Conservation (phyloP, 2,797 vertebrate genomes). For the Halcyon badia region DNA sequence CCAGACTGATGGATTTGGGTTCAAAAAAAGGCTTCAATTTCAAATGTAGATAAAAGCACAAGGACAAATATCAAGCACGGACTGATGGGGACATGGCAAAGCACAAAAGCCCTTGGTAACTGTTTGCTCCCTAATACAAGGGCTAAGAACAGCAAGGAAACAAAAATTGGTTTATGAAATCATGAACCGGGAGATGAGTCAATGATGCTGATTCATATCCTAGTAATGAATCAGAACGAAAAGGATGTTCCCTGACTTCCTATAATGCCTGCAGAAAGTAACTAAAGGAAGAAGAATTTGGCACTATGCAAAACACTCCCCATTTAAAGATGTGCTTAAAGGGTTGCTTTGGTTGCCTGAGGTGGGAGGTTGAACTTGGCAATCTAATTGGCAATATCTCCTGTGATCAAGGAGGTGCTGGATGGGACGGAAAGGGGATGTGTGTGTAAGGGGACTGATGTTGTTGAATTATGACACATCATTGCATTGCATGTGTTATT, state of each 20-base stretch:
- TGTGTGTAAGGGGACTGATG: not conserved
- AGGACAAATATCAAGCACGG: not conserved
- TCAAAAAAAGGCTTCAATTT: not conserved
- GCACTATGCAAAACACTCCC: not conserved
- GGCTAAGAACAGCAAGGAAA: not conserved
- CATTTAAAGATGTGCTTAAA: not conserved
- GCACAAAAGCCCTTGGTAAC: constrained; percentile 5
- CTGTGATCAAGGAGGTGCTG: not conserved
- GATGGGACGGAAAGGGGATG: not conserved
- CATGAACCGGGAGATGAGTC: constrained; percentile 47
- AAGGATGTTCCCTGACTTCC: not conserved
- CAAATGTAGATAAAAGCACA: not conserved
- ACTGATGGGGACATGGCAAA: not conserved
- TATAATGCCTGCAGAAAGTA: not conserved
- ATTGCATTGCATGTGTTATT: not conserved
- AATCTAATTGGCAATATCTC: not conserved
- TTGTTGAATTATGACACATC: not conserved
- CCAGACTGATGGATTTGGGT: constrained; percentile 25
- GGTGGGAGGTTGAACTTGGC: not conserved
- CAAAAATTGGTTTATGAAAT: not conserved
- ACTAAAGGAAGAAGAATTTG: not conserved
- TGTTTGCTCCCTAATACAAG: not conserved
- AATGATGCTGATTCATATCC: constrained; percentile 38
- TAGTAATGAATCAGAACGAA: not conserved
- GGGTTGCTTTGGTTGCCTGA: not conserved